Evolutionary conservation across 2,113 vertebrate species (phyloP).

Genomic region (Lophura nycthemera): DNA sequence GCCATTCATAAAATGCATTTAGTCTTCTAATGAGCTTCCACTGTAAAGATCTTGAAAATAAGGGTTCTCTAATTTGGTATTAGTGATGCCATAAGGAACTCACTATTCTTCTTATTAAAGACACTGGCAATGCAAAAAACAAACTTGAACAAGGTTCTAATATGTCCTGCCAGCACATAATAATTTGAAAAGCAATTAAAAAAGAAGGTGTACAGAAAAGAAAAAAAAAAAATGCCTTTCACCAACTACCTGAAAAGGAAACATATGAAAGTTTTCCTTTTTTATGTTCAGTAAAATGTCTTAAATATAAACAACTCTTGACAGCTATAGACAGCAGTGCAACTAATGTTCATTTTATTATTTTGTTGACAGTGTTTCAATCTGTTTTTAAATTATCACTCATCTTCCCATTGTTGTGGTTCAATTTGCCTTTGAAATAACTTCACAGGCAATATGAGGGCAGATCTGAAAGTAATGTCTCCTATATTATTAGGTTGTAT

Average conservation of each 20-base stretch:
- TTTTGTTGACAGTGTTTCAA: neutral
- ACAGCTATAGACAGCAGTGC: neutral
- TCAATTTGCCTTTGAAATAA: constrained; percentile 3
- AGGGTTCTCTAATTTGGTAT: neutral
- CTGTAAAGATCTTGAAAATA: neutral
- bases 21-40: neutral
- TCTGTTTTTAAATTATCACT: neutral
- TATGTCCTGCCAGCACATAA: neutral
- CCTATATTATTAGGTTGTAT: too few relatives aligned
- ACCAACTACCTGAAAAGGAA: neutral
- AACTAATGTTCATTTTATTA: neutral
- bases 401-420: neutral
- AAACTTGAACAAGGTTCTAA: neutral
- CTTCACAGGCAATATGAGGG: neutral
- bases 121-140: neutral
- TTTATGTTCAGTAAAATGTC: neutral
- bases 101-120: neutral
- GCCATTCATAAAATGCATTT: neutral
- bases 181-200: neutral
- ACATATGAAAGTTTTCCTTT: neutral
- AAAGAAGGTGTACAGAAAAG: neutral
- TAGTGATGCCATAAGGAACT: neutral
- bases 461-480: too few relatives aligned
- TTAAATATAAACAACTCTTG: neutral
- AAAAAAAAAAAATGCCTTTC: neutral